These are phyloP conservation scores for Cygnus atratus DNA, from an alignment of 2,113 vertebrate species.

Conservation along the genomic window DNA sequence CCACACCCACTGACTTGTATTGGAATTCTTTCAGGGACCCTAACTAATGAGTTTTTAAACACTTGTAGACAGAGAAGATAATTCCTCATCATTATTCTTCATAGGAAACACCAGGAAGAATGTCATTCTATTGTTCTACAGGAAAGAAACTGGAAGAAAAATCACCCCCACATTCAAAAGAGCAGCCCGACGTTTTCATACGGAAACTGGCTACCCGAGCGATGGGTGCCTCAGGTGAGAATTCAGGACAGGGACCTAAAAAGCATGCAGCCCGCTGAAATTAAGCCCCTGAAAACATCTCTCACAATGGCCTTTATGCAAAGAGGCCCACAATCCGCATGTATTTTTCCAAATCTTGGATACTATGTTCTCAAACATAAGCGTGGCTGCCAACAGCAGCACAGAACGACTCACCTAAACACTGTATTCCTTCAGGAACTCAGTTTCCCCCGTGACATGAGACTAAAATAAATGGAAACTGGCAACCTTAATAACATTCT, in stretches of 20 bases:
- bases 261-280: not conserved
- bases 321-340: not conserved
- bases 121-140: slow-evolving; percentile 48
- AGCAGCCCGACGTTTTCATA: not conserved
- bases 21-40: slow-evolving; percentile 46
- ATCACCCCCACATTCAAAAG: not conserved
- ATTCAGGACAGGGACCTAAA: not conserved
- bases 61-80: slow-evolving; percentile 62
- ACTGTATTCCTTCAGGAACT: not conserved
- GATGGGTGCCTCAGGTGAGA: not conserved
- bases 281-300: not conserved
- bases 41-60: slow-evolving; percentile 64
- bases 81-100: slow-evolving; percentile 57
- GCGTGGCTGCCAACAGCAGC: not conserved
- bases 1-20: slow-evolving; percentile 57
- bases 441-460: not conserved
- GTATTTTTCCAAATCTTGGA: not conserved
- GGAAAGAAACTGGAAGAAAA: slow-evolving; percentile 41
- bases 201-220: not conserved
- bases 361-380: not conserved
- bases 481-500: not conserved
- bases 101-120: slow-evolving; percentile 45
- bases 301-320: not conserved
- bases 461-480: not conserved
- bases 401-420: not conserved